Conservation (phyloP, 2,113 vertebrate species). For the Odobenus rosmarus region DNA sequence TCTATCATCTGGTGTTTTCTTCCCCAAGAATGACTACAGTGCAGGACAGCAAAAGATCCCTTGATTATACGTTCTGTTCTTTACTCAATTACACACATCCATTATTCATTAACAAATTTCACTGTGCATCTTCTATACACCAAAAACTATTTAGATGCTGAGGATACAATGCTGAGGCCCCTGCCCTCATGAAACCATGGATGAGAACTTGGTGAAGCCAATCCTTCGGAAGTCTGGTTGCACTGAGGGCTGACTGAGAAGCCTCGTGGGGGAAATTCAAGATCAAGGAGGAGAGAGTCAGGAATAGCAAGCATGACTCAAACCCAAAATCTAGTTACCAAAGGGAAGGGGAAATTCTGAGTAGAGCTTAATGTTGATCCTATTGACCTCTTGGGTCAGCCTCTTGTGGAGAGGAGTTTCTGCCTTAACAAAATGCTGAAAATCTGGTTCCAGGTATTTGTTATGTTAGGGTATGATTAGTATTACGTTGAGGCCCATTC, state of each 20-base stretch:
- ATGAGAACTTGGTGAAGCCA: background rate
- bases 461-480: background rate
- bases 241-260: background rate
- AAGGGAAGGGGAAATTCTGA: background rate
- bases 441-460: background rate
- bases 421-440: background rate
- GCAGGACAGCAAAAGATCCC: background rate
- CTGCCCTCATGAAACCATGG: background rate
- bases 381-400: background rate
- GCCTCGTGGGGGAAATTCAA: background rate
- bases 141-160: background rate
- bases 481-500: background rate
- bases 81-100: background rate
- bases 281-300: background rate
- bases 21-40: background rate
- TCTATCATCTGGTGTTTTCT: background rate
- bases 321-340: background rate
- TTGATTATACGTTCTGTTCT: background rate
- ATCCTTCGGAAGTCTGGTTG: background rate
- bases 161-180: background rate
- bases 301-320: background rate
- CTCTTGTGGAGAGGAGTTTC: background rate
- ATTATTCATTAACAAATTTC: background rate
- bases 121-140: background rate
- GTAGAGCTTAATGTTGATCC: background rate